phyloP scores from a whole-genome alignment of 1,140 invertebrate species.

The Brachionus angularis region DNA sequence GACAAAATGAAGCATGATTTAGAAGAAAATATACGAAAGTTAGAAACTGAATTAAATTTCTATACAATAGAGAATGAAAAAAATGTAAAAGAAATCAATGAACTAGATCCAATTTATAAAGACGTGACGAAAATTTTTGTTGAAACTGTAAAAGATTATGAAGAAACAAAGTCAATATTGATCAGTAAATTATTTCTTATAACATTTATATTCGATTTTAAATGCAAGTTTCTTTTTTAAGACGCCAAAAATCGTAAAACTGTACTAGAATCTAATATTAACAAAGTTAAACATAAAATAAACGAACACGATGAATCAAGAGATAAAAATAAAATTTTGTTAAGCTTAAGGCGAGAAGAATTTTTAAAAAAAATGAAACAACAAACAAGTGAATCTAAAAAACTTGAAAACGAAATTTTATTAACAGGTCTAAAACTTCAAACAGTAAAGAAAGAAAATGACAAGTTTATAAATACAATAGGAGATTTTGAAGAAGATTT shows the following conservation, averaged over 20 bases:
- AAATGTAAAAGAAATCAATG: slow-evolving; percentile 2
- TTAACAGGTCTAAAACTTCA: slow-evolving; percentile 11
- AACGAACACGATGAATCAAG: slow-evolving; percentile 15
- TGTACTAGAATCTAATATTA: not conserved
- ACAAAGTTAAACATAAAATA: not conserved
- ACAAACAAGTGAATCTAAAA: not conserved
- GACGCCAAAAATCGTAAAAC: not conserved
- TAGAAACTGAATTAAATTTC: slow-evolving; percentile 5
- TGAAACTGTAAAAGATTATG: slow-evolving; percentile 12
- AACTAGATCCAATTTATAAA: slow-evolving; percentile 2
- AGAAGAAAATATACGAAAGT: slow-evolving; percentile 4
- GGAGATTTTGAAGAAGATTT: slow-evolving; percentile 7
- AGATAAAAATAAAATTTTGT: no score
- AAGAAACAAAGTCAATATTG: slow-evolving; percentile 17
- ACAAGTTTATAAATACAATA: slow-evolving; percentile 4
- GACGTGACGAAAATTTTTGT: not conserved
- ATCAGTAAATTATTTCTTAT: not conserved
- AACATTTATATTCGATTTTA: not conserved
- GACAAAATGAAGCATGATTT: slow-evolving; percentile 3
- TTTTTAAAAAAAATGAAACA: not conserved
- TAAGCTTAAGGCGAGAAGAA: slow-evolving; percentile 1
- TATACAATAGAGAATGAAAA: slow-evolving; percentile 17
- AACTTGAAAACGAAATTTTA: not conserved
- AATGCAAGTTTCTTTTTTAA: not conserved
- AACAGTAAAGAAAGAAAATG: slow-evolving; percentile 18